Percentiles rank a stretch among this genome's conserved stretches.
These are phyloP conservation scores for Papilio dardanus DNA, from an alignment of 1,140 invertebrate species.

Conservation along the genomic window DNA sequence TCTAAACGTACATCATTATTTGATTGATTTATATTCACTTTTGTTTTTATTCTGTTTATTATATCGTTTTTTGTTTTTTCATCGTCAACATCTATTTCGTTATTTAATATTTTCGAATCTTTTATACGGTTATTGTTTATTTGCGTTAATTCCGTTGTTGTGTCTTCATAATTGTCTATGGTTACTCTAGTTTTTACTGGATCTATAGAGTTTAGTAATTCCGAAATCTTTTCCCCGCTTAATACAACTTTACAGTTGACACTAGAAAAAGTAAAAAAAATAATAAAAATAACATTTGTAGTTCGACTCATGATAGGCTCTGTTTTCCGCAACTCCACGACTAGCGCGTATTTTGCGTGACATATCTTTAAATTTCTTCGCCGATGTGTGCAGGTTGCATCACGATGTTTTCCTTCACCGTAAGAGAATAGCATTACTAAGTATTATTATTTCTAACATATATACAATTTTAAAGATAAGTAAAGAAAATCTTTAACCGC, in stretches of 20 bases:
- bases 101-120: not conserved
- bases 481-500: not conserved
- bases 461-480: no score
- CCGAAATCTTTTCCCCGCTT: slow-evolving; percentile 5
- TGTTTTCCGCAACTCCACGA: no score
- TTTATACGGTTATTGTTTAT: not conserved
- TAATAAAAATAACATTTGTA: no score
- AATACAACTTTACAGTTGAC: slow-evolving; percentile 34
- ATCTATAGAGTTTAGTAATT: slow-evolving; percentile 25
- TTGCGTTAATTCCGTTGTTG: not conserved
- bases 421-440: no score
- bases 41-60: not conserved
- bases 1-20: slow-evolving; percentile 81
- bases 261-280: slow-evolving; percentile 23
- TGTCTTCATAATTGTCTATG: not conserved
- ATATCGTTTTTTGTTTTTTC: not conserved
- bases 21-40: slow-evolving; percentile 14
- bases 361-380: no score
- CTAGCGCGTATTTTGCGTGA: no score
- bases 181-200: slow-evolving; percentile 5
- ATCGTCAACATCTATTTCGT: slow-evolving; percentile 4
- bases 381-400: no score
- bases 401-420: no score
- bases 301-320: no score
- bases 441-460: not conserved